phyloP scores from a whole-genome alignment of 2,113 vertebrate genomes.

The Gobiocypris rarus region DNA sequence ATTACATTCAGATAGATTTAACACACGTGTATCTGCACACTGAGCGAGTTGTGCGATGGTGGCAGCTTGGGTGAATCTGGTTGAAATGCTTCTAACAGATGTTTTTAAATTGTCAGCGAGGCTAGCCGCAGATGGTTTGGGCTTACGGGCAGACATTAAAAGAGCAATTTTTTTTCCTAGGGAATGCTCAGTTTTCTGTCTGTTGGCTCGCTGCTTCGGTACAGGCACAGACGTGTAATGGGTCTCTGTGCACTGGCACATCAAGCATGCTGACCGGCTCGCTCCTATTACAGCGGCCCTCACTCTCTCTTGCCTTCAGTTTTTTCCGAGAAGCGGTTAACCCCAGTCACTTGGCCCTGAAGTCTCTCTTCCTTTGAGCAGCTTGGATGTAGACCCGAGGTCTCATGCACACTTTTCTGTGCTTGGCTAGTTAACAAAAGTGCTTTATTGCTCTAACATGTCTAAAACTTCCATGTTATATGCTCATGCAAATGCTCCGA shows the following conservation, averaged over 20 bases:
- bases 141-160: slow-evolving; percentile 50
- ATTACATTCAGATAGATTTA: not conserved
- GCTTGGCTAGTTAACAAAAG: not conserved
- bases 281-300: slow-evolving; percentile 26
- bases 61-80: slow-evolving; percentile 18
- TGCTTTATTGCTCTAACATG: slow-evolving; percentile 7
- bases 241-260: slow-evolving; percentile 41
- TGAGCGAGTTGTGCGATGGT: not conserved
- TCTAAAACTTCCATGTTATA: not conserved
- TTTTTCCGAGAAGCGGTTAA: slow-evolving; percentile 44
- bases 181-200: slow-evolving; percentile 47
- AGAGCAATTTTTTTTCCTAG: not conserved
- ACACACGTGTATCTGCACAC: not conserved
- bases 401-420: slow-evolving; percentile 22
- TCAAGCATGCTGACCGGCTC: slow-evolving; percentile 14
- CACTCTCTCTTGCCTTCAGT: slow-evolving; percentile 26
- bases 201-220: slow-evolving; percentile 19
- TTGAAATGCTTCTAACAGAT: slow-evolving; percentile 50
- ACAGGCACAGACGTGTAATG: slow-evolving; percentile 41
- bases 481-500: not conserved
- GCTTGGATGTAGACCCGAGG: slow-evolving; percentile 16
- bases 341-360: slow-evolving; percentile 21
- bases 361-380: slow-evolving; percentile 34
- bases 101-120: slow-evolving; percentile 37
- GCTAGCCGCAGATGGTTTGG: slow-evolving; percentile 48